Conservation (phyloP, 2,888 invertebrate species). For the Crepidodera aurea region DNA sequence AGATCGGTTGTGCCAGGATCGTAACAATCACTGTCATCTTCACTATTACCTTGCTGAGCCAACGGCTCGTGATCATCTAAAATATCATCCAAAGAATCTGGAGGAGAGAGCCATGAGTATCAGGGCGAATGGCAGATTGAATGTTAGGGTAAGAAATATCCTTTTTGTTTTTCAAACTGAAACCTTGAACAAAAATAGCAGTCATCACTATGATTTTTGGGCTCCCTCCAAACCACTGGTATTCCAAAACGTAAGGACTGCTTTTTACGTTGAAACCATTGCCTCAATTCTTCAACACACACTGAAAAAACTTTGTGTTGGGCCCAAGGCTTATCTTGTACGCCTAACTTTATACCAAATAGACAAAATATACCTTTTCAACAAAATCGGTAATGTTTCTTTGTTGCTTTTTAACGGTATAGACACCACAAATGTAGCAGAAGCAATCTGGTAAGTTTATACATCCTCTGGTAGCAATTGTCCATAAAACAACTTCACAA, state of each 20-base stretch:
- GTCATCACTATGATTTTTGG: constrained; percentile 9
- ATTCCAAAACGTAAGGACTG: background rate
- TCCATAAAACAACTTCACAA: too few relatives aligned
- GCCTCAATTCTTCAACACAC: background rate
- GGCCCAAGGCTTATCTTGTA: constrained; percentile 14
- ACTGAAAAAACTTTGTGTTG: constrained; percentile 1
- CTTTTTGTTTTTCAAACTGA: too few relatives aligned
- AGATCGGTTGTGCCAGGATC: too few relatives aligned
- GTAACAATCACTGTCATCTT: too few relatives aligned
- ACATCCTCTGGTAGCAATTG: too few relatives aligned
- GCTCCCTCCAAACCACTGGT: constrained; percentile 13
- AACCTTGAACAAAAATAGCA: background rate
- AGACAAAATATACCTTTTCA: constrained; percentile 16
- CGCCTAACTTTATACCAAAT: constrained; percentile 15
- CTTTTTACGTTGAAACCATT: constrained; percentile 8
- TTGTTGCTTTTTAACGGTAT: constrained; percentile 13
- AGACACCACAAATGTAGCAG: background rate
- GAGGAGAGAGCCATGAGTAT: too few relatives aligned
- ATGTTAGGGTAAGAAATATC: too few relatives aligned
- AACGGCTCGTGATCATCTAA: too few relatives aligned
- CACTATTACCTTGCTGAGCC: too few relatives aligned
- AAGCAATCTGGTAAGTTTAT: too few relatives aligned
- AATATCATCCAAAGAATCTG: too few relatives aligned
- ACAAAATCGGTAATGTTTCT: constrained; percentile 18
- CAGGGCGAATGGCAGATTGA: too few relatives aligned